A percentile compares a stretch with the other conserved stretches of the same genome.
Conservation (phyloP, 1,140 invertebrate genomes). For the Grapholita molesta region DNA sequence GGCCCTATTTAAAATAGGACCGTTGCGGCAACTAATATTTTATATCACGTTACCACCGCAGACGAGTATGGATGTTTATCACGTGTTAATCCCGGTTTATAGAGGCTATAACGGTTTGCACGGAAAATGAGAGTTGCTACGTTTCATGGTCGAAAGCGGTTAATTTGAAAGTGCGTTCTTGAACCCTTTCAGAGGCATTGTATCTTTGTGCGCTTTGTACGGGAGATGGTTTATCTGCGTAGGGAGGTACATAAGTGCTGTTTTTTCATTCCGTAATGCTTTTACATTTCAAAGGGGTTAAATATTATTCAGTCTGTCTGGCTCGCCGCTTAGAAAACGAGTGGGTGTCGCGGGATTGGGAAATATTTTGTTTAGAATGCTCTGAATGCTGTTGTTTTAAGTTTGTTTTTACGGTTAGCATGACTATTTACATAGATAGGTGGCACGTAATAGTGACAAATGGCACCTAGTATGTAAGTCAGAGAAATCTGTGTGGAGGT, state of each 20-base stretch:
- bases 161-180: conserved; percentile 78
- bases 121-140: conserved; percentile 31
- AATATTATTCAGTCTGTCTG: conserved; percentile 74
- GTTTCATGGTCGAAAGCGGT: conserved; percentile 46
- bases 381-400: neutral
- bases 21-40: conserved; percentile 58
- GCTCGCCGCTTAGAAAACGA: conserved; percentile 68
- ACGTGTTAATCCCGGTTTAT: neutral
- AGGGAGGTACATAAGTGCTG: conserved; percentile 77
- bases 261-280: conserved; percentile 78
- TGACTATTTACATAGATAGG: too few relatives aligned
- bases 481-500: too few relatives aligned
- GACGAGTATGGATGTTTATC: conserved; percentile 33
- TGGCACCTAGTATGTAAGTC: too few relatives aligned
- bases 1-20: conserved; percentile 70
- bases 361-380: conserved; percentile 32
- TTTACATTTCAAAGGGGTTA: conserved; percentile 78
- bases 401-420: too few relatives aligned
- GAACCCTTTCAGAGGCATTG: conserved; percentile 78
- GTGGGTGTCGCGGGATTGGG: conserved; percentile 64
- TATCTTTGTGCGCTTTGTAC: conserved; percentile 77
- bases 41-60: conserved; percentile 45
- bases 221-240: conserved; percentile 75
- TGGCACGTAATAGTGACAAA: conserved; percentile 22
- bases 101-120: conserved; percentile 43